Percentiles rank a stretch among this genome's conserved stretches.
Conservation (phyloP, 92 coral and sea anemone genomes). For the Zoanthus solanderi region DNA sequence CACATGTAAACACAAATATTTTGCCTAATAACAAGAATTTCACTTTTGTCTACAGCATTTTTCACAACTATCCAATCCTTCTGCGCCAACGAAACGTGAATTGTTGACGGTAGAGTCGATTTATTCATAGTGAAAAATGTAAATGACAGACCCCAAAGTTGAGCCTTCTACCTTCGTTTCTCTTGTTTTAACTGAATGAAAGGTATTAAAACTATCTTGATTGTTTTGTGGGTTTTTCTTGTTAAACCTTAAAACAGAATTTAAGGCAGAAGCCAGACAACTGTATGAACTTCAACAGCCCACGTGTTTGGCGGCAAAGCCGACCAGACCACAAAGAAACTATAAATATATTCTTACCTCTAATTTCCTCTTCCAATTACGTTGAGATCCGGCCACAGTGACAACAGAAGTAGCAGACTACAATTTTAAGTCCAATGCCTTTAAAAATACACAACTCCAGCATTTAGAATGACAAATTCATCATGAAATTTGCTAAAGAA, state of each 20-base stretch:
- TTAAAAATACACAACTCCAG: neutral
- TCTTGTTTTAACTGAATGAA: neutral
- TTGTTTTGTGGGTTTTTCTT: neutral
- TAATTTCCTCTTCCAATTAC: conserved; percentile 49
- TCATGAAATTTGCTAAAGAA: conserved; percentile 8
- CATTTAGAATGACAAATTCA: neutral
- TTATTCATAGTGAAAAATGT: neutral
- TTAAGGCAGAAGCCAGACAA: neutral
- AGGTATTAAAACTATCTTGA: neutral
- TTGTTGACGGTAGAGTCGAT: too few relatives aligned
- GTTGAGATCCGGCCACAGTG: conserved; percentile 26
- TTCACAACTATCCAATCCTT: neutral
- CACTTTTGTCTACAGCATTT: neutral
- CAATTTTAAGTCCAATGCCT: neutral
- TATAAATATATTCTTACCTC: conserved; percentile 47
- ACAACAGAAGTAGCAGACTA: conserved; percentile 10
- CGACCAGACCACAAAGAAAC: conserved; percentile 22
- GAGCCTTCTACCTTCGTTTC: neutral
- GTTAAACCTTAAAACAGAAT: neutral
- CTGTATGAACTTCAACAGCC: conserved; percentile 9
- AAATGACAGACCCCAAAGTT: neutral
- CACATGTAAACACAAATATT: neutral
- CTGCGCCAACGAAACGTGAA: neutral
- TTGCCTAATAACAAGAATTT: neutral
- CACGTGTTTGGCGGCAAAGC: conserved; percentile 41